Evolutionary conservation across 2,888 invertebrate species (phyloP).

Genomic region (Chrysolina oricalcia): DNA sequence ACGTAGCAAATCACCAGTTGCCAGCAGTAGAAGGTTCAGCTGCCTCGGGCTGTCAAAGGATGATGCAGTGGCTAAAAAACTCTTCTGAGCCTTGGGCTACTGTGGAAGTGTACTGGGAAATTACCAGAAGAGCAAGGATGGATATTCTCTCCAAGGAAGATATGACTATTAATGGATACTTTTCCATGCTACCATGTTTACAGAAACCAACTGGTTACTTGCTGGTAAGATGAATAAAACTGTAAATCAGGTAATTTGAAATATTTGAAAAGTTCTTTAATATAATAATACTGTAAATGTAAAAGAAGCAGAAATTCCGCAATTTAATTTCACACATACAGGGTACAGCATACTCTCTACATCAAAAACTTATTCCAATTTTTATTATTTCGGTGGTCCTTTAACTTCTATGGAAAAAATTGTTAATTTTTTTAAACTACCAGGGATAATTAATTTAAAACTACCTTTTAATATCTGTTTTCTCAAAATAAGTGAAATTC

Average conservation of each 20-base stretch:
- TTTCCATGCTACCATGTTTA: slow-evolving; percentile 5
- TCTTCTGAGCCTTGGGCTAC: slow-evolving; percentile 11
- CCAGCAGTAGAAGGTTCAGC: background rate
- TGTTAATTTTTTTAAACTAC: no score
- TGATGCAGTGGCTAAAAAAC: background rate
- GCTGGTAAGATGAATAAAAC: background rate
- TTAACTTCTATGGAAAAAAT: no score
- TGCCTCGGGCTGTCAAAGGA: slow-evolving; percentile 11
- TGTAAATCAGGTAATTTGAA: no score
- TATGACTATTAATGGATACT: slow-evolving; percentile 8
- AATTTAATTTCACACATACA: no score
- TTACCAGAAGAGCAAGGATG: background rate
- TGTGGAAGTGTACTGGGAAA: slow-evolving; percentile 12
- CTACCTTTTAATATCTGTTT: no score
- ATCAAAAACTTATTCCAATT: no score
- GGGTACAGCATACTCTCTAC: no score
- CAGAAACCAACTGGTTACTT: slow-evolving; percentile 12
- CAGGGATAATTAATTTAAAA: no score
- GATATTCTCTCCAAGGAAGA: background rate
- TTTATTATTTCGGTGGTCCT: no score
- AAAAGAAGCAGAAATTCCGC: no score
- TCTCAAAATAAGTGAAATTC: no score
- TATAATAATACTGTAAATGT: no score
- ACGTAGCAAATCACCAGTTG: background rate
- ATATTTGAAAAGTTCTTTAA: background rate